These are phyloP conservation scores for Balanococcus diminutus DNA, from an alignment of 2,888 invertebrate species.

Conservation along the genomic window DNA sequence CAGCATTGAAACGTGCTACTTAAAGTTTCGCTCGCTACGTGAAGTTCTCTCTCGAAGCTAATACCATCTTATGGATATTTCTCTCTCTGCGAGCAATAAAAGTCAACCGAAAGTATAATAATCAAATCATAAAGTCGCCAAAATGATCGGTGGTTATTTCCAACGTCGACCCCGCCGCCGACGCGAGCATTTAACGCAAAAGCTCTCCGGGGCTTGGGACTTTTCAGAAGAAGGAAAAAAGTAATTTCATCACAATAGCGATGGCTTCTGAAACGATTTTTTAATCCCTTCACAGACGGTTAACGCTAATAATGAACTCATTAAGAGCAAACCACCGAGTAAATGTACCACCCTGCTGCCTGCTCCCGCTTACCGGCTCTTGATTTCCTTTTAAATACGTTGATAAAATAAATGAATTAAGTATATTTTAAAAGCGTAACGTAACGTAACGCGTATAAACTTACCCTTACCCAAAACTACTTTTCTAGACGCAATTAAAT, in stretches of 20 bases:
- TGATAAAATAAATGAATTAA: constrained; percentile 41
- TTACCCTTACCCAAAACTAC: constrained; percentile 15
- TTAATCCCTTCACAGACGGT: constrained; percentile 50
- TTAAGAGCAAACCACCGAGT: constrained; percentile 42
- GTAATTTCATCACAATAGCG: constrained; percentile 45
- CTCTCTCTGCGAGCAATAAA: neutral
- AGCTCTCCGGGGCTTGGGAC: neutral
- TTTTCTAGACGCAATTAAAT: constrained; percentile 34
- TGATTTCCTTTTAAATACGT: constrained; percentile 34
- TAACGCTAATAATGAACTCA: constrained; percentile 50
- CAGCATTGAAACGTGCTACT: neutral
- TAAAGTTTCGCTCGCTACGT: neutral
- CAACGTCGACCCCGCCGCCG: neutral
- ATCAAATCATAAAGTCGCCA: constrained; percentile 3
- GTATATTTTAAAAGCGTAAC: constrained; percentile 30
- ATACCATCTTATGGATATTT: neutral
- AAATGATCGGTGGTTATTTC: constrained; percentile 27
- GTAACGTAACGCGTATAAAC: constrained; percentile 26
- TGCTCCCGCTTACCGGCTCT: constrained; percentile 10
- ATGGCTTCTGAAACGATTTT: constrained; percentile 45
- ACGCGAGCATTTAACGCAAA: constrained; percentile 22
- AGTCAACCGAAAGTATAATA: neutral
- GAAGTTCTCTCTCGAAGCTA: neutral
- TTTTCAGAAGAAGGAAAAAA: constrained; percentile 28
- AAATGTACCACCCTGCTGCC: constrained; percentile 11